Evolutionary conservation across 1,140 invertebrate genomes (phyloP).

Genomic region (Bradysia coprophila): DNA sequence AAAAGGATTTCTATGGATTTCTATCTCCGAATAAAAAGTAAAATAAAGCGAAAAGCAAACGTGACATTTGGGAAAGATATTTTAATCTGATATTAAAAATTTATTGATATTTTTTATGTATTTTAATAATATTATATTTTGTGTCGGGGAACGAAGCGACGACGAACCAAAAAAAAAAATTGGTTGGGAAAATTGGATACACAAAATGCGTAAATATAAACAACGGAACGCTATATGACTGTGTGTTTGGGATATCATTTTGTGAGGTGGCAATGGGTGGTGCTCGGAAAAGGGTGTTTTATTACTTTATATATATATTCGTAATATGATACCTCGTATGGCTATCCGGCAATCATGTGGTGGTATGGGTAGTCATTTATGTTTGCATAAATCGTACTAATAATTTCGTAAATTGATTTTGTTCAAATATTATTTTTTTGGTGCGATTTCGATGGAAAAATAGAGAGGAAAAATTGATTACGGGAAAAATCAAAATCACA

Average conservation of each 20-base stretch:
- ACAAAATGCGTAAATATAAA: background rate
- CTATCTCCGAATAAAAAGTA: background rate
- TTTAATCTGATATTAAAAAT: background rate
- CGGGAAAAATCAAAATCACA: too few relatives aligned
- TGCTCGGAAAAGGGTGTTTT: too few relatives aligned
- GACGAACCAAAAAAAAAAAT: too few relatives aligned
- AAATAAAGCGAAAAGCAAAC: background rate
- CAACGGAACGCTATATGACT: too few relatives aligned
- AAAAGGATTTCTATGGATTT: background rate
- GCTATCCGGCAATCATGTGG: background rate
- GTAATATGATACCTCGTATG: background rate
- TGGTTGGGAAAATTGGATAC: background rate
- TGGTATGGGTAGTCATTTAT: background rate
- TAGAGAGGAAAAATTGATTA: too few relatives aligned
- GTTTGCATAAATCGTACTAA: background rate
- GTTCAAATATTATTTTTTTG: too few relatives aligned
- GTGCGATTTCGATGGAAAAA: too few relatives aligned
- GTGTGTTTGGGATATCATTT: too few relatives aligned
- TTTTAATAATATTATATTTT: background rate
- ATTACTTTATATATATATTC: background rate
- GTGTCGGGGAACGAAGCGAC: too few relatives aligned
- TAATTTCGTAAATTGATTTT: background rate
- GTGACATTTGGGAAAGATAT: background rate
- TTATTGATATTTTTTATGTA: background rate
- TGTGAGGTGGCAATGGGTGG: too few relatives aligned